Conservation (phyloP, 2,797 vertebrate genomes). For the Myotis pilosus region DNA sequence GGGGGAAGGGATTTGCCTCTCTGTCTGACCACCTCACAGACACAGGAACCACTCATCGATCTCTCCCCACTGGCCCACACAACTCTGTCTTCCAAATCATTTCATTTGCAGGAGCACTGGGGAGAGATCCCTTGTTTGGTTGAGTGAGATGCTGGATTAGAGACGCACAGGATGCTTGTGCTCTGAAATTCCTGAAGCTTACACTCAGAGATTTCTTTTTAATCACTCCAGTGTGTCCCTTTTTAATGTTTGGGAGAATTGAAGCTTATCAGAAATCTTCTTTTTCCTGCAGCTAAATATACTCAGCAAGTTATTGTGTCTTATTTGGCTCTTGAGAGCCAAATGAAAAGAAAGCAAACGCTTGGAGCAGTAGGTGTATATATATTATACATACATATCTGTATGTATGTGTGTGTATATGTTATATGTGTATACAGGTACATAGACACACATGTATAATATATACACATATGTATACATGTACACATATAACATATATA, state of each 20-base stretch:
- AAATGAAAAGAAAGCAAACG: slow-evolving; percentile 32
- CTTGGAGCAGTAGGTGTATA: not conserved
- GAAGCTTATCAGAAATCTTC: slow-evolving; percentile 65
- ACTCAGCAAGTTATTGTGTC: slow-evolving; percentile 17
- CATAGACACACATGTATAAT: not conserved
- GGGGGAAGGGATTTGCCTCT: slow-evolving; percentile 61
- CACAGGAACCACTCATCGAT: slow-evolving; percentile 35
- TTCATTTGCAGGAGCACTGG: not conserved
- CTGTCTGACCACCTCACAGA: slow-evolving; percentile 72
- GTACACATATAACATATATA: not conserved
- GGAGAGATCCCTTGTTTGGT: slow-evolving; percentile 18
- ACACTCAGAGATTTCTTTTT: not conserved
- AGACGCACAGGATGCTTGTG: not conserved
- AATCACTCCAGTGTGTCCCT: slow-evolving; percentile 35
- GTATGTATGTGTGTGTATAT: not conserved
- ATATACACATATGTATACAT: no score
- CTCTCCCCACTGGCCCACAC: slow-evolving; percentile 57
- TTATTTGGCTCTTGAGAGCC: not conserved
- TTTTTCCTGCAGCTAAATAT: slow-evolving; percentile 53
- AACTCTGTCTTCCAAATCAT: slow-evolving; percentile 48
- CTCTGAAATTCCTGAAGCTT: not conserved
- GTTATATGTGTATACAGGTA: not conserved
- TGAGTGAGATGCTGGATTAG: slow-evolving; percentile 35
- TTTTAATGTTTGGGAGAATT: slow-evolving; percentile 32
- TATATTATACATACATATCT: not conserved